Conservation (phyloP, 2,888 invertebrate species). For the Orchesella flavescens region DNA sequence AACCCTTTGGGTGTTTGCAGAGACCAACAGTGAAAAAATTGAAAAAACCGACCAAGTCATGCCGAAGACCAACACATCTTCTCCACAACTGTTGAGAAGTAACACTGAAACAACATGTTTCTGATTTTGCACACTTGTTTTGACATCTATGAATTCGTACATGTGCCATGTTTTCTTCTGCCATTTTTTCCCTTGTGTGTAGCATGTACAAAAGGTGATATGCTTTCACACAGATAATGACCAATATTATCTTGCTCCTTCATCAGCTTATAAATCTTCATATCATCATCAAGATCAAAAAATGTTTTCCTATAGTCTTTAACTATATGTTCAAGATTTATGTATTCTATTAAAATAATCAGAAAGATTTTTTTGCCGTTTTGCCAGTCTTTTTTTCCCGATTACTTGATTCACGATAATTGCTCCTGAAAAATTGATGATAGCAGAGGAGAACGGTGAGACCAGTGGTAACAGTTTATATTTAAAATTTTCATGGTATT, state of each 20-base stretch:
- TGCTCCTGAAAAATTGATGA: constrained; percentile 29
- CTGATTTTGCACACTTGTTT: too few species aligned
- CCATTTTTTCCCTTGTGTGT: neutral
- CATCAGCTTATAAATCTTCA: constrained; percentile 24
- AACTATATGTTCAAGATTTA: constrained; percentile 43
- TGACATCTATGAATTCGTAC: constrained; percentile 26
- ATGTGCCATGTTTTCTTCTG: constrained; percentile 33
- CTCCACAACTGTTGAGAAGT: too few species aligned
- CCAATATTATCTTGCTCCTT: constrained; percentile 42
- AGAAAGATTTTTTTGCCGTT: constrained; percentile 42
- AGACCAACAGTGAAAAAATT: too few species aligned
- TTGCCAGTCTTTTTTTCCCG: neutral
- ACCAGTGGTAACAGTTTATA: too few species aligned
- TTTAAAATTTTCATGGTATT: too few species aligned
- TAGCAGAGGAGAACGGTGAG: neutral
- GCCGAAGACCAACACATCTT: too few species aligned
- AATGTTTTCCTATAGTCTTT: neutral
- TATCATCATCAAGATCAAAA: constrained; percentile 19
- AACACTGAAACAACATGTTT: too few species aligned
- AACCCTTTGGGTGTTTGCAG: too few species aligned
- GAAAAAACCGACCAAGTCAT: too few species aligned
- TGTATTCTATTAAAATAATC: constrained; percentile 64
- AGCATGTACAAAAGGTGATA: constrained; percentile 5
- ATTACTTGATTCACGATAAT: constrained; percentile 37
- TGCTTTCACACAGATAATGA: constrained; percentile 33